These are phyloP conservation scores for Myoxocephalus aenaeus DNA, from an alignment of 2,797 vertebrate species.

Conservation along the genomic window DNA sequence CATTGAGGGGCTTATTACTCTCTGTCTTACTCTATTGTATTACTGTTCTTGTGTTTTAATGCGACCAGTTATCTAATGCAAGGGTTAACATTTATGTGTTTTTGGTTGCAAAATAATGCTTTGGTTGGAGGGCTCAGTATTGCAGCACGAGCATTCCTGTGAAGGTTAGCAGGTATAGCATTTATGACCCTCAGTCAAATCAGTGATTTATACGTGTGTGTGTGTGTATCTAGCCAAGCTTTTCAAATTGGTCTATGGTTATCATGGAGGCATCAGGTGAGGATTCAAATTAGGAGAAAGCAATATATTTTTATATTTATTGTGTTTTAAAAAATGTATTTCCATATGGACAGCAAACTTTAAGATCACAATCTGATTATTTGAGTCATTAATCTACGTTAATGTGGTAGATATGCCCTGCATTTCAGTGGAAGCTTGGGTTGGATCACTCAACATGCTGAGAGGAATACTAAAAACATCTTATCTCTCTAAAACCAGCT, in stretches of 20 bases:
- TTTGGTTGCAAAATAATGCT: background rate
- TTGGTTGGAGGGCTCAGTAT: background rate
- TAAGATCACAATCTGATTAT: background rate
- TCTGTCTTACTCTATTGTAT: background rate
- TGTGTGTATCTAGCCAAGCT: background rate
- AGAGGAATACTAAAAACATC: constrained; percentile 20
- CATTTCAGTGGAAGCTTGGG: constrained; percentile 21
- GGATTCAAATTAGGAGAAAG: background rate
- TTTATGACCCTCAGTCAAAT: background rate
- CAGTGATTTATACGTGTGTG: background rate
- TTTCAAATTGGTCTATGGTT: background rate
- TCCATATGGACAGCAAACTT: background rate
- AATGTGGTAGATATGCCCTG: constrained; percentile 3
- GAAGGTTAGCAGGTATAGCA: background rate
- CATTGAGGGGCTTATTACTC: background rate
- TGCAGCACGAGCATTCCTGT: too few species aligned
- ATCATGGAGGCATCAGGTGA: background rate
- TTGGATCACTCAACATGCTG: background rate
- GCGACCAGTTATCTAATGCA: background rate
- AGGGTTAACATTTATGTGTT: background rate
- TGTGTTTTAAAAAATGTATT: background rate
- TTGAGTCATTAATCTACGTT: background rate
- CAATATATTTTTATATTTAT: background rate
- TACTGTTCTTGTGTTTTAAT: background rate
- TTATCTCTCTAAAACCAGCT: constrained; percentile 23